Evolutionary conservation across 1,140 invertebrate genomes (phyloP).

Genomic region (Orussus abietinus): DNA sequence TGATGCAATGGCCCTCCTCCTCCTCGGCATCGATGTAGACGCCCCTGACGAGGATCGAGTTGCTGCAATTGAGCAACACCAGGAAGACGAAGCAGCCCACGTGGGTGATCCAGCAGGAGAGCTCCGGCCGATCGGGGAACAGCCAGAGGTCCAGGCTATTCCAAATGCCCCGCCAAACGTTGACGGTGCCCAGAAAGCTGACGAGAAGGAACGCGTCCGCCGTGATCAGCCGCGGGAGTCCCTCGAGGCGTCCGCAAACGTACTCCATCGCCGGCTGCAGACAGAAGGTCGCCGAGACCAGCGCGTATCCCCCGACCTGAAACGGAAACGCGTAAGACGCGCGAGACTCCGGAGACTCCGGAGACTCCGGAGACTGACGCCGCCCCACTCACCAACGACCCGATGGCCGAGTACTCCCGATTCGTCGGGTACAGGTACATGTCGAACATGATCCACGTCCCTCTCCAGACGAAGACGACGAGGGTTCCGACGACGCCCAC

Average conservation of each 20-base stretch:
- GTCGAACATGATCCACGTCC: conserved; percentile 77
- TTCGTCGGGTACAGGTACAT: conserved; percentile 70
- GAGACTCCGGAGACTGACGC: no score
- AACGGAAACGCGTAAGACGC: conserved; percentile 33
- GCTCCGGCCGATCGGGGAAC: conserved; percentile 67
- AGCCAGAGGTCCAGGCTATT: conserved; percentile 74
- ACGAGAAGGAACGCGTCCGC: conserved; percentile 73
- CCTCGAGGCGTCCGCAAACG: conserved; percentile 61
- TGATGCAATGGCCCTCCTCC: conserved; percentile 71
- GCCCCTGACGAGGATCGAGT: conserved; percentile 76
- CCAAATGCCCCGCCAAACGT: conserved; percentile 85
- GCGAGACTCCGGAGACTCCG: no score
- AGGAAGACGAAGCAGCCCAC: conserved; percentile 68
- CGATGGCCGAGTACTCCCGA: conserved; percentile 62
- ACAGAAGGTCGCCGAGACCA: conserved; percentile 68
- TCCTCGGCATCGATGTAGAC: conserved; percentile 83
- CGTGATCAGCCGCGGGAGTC: conserved; percentile 62
- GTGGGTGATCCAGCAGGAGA: conserved; percentile 77
- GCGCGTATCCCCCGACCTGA: conserved; percentile 71
- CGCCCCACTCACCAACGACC: conserved; percentile 75
- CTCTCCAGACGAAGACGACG: conserved; percentile 84
- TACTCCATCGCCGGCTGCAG: conserved; percentile 69
- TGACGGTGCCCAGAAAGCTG: conserved; percentile 76
- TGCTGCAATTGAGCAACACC: conserved; percentile 77
- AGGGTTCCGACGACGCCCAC: conserved; percentile 77